Evolutionary conservation across 2,888 invertebrate genomes (phyloP).

Genomic region (Himalopsyche anomala): DNA sequence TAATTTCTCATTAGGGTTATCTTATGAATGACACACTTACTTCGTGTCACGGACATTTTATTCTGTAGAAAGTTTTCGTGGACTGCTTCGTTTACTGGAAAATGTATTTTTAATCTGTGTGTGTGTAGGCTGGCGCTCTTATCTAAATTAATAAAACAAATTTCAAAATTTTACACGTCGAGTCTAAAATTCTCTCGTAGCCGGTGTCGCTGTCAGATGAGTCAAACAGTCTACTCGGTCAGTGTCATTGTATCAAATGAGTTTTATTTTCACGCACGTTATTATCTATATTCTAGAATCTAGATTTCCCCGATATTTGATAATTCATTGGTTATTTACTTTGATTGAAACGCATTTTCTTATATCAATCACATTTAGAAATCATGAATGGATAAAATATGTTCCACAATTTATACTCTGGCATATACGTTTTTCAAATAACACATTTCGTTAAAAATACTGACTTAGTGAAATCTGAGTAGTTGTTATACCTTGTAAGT

Average conservation of each 20-base stretch:
- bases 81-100: not conserved
- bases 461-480: too few relatives aligned
- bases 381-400: too few relatives aligned
- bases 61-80: not conserved
- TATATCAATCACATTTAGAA: too few relatives aligned
- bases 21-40: not conserved
- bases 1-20: too few relatives aligned
- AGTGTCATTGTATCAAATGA: not conserved
- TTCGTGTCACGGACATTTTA: not conserved
- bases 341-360: too few relatives aligned
- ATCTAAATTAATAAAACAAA: constrained; percentile 29
- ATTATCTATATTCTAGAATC: not conserved
- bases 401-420: too few relatives aligned
- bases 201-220: not conserved
- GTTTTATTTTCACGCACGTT: not conserved
- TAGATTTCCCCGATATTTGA: not conserved
- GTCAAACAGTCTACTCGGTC: not conserved
- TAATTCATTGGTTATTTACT: too few relatives aligned
- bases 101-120: not conserved
- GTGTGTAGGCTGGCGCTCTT: not conserved
- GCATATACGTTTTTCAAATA: too few relatives aligned
- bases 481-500: too few relatives aligned
- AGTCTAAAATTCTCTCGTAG: not conserved
- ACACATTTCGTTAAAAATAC: too few relatives aligned
- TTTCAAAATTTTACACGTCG: not conserved